Percentiles rank a stretch among this genome's conserved stretches.
Evolutionary conservation across 1,140 invertebrate genomes (phyloP).

Genomic region (Gryllus bimaculatus): DNA sequence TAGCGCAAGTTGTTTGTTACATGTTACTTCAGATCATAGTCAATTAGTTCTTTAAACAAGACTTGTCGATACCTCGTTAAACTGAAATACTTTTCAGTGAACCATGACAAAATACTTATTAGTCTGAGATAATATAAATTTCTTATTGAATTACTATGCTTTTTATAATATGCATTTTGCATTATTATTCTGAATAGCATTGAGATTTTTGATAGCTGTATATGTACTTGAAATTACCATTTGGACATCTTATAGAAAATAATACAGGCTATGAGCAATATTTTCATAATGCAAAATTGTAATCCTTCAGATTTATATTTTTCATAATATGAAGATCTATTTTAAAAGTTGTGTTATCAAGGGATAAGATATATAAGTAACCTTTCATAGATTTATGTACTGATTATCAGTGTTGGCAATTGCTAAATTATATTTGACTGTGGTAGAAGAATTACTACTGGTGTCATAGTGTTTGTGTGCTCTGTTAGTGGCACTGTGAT

Average conservation of each 20-base stretch:
- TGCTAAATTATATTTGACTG: neutral
- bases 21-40: conserved; percentile 1
- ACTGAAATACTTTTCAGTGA: conserved; percentile 1
- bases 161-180: conserved; percentile 2
- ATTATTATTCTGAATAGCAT: neutral
- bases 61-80: conserved; percentile 1
- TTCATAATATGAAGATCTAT: conserved; percentile 2
- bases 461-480: neutral
- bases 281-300: conserved; percentile 6
- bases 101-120: conserved; percentile 1
- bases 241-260: neutral
- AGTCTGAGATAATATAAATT: neutral
- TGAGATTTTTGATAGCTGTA: conserved; percentile 5
- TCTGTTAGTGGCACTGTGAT: neutral
- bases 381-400: conserved; percentile 1
- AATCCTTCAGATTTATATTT: conserved; percentile 2
- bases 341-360: neutral
- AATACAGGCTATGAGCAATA: neutral
- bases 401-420: neutral
- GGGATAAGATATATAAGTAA: neutral
- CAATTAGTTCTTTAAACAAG: conserved; percentile 5
- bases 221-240: neutral
- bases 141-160: conserved; percentile 2
- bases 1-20: neutral
- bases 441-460: neutral